Conservation (phyloP, 2,888 invertebrate genomes). For the Andrena marginata region DNA sequence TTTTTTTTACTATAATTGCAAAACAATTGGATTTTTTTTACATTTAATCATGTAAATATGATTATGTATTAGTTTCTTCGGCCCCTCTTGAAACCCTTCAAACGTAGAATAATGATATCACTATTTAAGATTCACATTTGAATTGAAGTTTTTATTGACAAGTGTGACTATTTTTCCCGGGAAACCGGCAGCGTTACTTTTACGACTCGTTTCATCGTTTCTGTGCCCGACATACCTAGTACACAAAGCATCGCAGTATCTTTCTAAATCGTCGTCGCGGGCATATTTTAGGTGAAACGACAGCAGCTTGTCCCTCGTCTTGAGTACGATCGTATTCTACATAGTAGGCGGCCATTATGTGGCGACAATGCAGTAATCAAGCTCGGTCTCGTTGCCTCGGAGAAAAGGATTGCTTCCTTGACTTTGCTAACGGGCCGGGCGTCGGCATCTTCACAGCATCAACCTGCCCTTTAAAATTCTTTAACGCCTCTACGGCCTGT, state of each 20-base stretch:
- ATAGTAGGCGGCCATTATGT: slow-evolving; percentile 52
- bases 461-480: slow-evolving; percentile 27
- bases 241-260: slow-evolving; percentile 6
- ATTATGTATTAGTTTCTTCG: no score
- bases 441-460: slow-evolving; percentile 6
- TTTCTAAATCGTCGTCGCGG: slow-evolving; percentile 24
- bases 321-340: slow-evolving; percentile 51
- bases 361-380: slow-evolving; percentile 71
- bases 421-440: slow-evolving; percentile 26
- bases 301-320: slow-evolving; percentile 14
- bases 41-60: no score
- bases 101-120: background rate
- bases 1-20: no score
- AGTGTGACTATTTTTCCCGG: background rate
- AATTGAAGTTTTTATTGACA: background rate
- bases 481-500: slow-evolving; percentile 32
- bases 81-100: background rate
- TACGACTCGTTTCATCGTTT: slow-evolving; percentile 24
- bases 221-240: background rate
- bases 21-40: no score
- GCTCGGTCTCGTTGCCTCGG: slow-evolving; percentile 46
- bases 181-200: slow-evolving; percentile 13
- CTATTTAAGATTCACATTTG: background rate
- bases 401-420: slow-evolving; percentile 57
- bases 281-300: slow-evolving; percentile 21